Evolutionary conservation across 2,888 invertebrate species (phyloP).

Genomic region (Papilio elwesi): DNA sequence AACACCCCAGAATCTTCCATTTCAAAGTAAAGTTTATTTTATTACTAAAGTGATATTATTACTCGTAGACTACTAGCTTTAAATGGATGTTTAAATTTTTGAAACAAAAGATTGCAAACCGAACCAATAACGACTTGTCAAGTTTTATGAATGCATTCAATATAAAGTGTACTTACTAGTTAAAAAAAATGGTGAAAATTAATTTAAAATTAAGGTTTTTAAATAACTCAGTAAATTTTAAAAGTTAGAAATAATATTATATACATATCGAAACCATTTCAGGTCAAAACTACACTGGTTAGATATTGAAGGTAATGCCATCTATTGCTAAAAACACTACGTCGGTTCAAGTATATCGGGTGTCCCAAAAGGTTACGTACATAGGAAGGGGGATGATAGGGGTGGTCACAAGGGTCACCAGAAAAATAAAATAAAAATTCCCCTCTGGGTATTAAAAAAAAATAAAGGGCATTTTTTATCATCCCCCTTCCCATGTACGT

Average conservation of each 20-base stretch:
- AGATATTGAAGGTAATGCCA: background rate
- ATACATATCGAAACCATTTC: background rate
- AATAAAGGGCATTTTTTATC: too few relatives aligned
- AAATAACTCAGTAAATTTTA: background rate
- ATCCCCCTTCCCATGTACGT: too few relatives aligned
- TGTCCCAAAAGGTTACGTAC: too few relatives aligned
- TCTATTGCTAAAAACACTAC: background rate
- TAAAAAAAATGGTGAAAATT: background rate
- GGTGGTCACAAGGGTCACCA: too few relatives aligned
- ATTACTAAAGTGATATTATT: background rate
- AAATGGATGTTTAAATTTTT: slow-evolving; percentile 41
- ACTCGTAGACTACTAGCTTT: background rate
- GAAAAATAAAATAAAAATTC: too few relatives aligned
- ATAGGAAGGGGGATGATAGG: too few relatives aligned
- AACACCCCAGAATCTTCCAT: slow-evolving; percentile 60
- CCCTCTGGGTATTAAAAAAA: too few relatives aligned
- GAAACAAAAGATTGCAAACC: slow-evolving; percentile 49
- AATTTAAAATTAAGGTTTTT: background rate
- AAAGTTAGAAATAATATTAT: background rate
- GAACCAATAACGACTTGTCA: slow-evolving; percentile 45
- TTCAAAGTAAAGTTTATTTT: slow-evolving; percentile 7
- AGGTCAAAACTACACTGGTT: background rate
- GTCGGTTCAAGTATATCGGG: too few relatives aligned
- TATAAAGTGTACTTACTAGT: slow-evolving; percentile 4
- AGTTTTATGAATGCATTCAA: slow-evolving; percentile 33